Evolutionary conservation across 2,797 vertebrate species (phyloP), one percentile per base, ranked within the genome.

Genomic region (Pangasius djambal): DNA sequence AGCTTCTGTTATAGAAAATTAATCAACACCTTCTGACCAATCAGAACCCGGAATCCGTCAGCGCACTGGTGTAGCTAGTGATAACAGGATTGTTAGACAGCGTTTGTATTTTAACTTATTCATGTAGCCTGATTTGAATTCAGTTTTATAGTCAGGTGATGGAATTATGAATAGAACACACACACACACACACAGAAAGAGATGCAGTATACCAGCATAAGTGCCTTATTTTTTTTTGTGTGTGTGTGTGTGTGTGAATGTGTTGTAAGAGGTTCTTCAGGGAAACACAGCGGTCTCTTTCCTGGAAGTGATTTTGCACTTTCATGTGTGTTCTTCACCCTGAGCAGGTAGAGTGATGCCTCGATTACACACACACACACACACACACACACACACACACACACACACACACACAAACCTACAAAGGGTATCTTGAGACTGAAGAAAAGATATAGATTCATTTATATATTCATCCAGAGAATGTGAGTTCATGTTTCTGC

Each of bases 271-370:
- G 85, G 28, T 70, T 90, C 94, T 97, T 97, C 96, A 94, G 95
- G 95, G 96, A 97, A 97, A 94, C 93, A 93, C 91, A 93, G 90
- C 91, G 90, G 93, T 92, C 92, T 95, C 92, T 95, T 97, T 97
- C 97, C 96, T 96, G 96, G 96, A 97, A 97, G 94, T 94, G 94
- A 94, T 93, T 94, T 92, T 93, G 92, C 59, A 48, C 94, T 96
- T 96, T 97, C 94, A 95, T 96, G 95, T 97, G 95, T 96, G 93
- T 95, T 95, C 93, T 92, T 94, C 89, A 92, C 88, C 86, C 59
- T 69, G 87, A 90, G 65, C 78, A 6, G 86, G 79, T 18, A 61
- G 83, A 70, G 40, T 63, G 74, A 89, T 79, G 34, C 22, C 22
- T 57, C 15, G 28, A 87, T 69, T 40, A 55, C 44, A 55, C 83